Evolutionary conservation across 2,888 invertebrate genomes (phyloP).

Genomic region (Cheilosia variabilis): DNA sequence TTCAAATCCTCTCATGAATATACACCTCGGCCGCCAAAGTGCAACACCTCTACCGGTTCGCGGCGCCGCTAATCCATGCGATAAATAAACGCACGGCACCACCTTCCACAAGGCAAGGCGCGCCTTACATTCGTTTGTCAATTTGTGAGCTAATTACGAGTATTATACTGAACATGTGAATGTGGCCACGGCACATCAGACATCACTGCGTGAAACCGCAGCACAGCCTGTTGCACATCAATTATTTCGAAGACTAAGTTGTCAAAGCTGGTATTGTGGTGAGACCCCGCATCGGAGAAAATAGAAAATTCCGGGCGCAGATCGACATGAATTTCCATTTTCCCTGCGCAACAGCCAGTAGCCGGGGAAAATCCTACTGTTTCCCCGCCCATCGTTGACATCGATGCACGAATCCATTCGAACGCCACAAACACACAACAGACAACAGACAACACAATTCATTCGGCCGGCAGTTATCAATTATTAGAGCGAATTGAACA

Average conservation of each 20-base stretch:
- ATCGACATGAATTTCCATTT: conserved; percentile 14
- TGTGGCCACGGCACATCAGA: conserved; percentile 13
- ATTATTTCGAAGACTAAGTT: conserved; percentile 19
- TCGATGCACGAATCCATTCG: conserved; percentile 27
- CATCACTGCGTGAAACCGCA: background rate
- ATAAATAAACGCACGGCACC: conserved; percentile 27
- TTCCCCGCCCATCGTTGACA: conserved; percentile 15
- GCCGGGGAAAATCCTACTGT: conserved; percentile 16
- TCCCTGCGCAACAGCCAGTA: conserved; percentile 13
- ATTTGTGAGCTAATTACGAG: conserved; percentile 33
- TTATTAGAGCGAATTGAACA: conserved; percentile 63
- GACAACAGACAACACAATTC: conserved; percentile 43
- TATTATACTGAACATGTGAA: conserved; percentile 19
- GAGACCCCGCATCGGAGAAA: conserved; percentile 12
- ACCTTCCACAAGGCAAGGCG: background rate
- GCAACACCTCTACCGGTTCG: conserved; percentile 29
- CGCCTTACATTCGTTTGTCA: conserved; percentile 1
- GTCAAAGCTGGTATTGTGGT: background rate
- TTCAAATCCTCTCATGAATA: background rate
- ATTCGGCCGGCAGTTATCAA: conserved; percentile 63
- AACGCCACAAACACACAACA: conserved; percentile 13
- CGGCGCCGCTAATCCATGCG: conserved; percentile 21
- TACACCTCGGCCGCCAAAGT: conserved; percentile 2
- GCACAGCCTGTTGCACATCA: conserved; percentile 14
- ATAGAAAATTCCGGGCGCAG: conserved; percentile 36